These are phyloP conservation scores for Physeter macrocephalus DNA, from an alignment of 2,113 vertebrate species.

Conservation along the genomic window DNA sequence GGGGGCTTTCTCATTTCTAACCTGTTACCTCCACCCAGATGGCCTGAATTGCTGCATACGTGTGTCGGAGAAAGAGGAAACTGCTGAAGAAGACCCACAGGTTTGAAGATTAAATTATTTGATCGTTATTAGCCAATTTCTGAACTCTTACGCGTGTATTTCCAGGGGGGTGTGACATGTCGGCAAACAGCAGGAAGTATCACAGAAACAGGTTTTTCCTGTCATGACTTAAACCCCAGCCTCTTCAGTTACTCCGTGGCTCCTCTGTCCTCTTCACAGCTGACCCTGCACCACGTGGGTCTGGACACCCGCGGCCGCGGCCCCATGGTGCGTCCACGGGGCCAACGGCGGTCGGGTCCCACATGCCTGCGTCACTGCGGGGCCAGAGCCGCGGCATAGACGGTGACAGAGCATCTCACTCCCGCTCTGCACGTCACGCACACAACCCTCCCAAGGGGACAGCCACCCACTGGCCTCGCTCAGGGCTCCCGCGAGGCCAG, in stretches of 20 bases:
- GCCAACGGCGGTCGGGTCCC: background rate
- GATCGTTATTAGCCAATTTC: conserved; percentile 53
- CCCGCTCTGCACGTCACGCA: too few relatives aligned
- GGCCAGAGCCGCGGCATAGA: too few relatives aligned
- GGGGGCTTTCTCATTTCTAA: conserved; percentile 49
- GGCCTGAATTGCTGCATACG: conserved; percentile 37
- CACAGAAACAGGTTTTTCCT: conserved; percentile 78
- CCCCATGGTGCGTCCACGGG: background rate
- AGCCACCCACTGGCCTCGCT: background rate
- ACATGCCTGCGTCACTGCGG: background rate
- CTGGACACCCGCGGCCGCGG: too few relatives aligned
- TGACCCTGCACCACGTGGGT: background rate
- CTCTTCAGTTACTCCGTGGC: conserved; percentile 68
- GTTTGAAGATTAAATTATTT: conserved; percentile 80
- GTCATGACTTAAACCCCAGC: conserved; percentile 79
- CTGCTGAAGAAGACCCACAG: conserved; percentile 75
- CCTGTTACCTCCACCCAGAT: conserved; percentile 28
- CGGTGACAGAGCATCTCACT: too few relatives aligned
- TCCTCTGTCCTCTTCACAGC: background rate
- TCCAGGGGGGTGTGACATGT: conserved; percentile 78
- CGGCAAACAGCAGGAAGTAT: conserved; percentile 74
- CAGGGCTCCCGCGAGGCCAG: background rate
- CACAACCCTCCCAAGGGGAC: too few relatives aligned
- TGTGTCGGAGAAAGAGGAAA: conserved; percentile 65
- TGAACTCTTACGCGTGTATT: conserved; percentile 71